These are phyloP conservation scores for Drosophila leonis DNA, from an alignment of 2,888 invertebrate species.

Conservation along the genomic window DNA sequence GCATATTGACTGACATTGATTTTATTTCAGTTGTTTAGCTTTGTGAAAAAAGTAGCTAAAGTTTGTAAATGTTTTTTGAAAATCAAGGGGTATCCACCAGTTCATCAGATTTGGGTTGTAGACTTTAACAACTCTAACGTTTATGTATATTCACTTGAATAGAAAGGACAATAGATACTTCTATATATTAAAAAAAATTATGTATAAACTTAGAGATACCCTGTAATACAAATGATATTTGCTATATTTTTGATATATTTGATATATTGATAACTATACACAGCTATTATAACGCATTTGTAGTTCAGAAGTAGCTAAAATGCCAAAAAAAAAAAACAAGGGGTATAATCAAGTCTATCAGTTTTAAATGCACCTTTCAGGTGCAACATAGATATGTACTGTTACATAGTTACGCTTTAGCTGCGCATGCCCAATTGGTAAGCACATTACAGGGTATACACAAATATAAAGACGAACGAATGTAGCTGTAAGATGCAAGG, in stretches of 20 bases:
- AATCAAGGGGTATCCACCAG: neutral
- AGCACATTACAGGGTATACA: constrained; percentile 27
- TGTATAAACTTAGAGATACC: neutral
- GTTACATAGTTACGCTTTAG: neutral
- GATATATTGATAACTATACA: too few relatives aligned
- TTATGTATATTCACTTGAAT: too few relatives aligned
- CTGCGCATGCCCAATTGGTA: neutral
- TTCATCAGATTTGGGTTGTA: neutral
- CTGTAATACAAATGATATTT: neutral
- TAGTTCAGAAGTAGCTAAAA: neutral
- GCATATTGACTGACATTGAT: neutral
- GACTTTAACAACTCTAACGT: too few relatives aligned
- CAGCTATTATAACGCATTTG: neutral
- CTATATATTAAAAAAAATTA: neutral
- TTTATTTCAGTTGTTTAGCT: neutral
- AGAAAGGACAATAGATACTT: neutral
- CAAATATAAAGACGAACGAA: neutral
- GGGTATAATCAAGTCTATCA: neutral
- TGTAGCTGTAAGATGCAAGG: constrained; percentile 33
- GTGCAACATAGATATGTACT: neutral
- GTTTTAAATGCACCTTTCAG: neutral
- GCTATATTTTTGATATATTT: too few relatives aligned
- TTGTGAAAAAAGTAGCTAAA: too few relatives aligned
- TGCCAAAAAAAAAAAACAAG: neutral
- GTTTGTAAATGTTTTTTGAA: neutral